phyloP scores from a whole-genome alignment of 2,888 invertebrate genomes.

The Hecatera dysodea region DNA sequence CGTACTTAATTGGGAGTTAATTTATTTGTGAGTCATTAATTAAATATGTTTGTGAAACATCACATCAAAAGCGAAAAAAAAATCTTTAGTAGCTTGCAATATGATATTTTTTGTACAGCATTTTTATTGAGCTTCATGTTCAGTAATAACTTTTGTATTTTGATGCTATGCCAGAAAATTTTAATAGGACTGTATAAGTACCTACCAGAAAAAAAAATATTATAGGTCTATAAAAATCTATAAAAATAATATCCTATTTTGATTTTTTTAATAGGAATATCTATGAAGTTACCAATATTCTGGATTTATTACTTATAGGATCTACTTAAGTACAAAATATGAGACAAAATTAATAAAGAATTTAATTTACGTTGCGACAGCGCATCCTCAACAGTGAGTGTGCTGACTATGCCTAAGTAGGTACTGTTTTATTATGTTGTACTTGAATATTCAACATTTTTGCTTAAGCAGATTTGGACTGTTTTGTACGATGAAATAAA shows the following conservation, averaged over 20 bases:
- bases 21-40: constrained; percentile 60
- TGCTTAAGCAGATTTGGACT: no score
- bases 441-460: not conserved
- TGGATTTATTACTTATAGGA: not conserved
- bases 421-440: not conserved
- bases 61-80: no score
- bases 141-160: constrained; percentile 26
- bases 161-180: constrained; percentile 59
- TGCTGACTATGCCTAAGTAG: no score
- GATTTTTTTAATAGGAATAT: not conserved
- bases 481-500: not conserved
- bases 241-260: no score
- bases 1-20: constrained; percentile 68
- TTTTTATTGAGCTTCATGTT: constrained; percentile 27
- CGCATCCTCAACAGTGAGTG: not conserved
- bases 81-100: constrained; percentile 23
- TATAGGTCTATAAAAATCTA: no score
- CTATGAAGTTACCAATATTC: not conserved
- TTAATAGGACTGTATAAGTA: constrained; percentile 30
- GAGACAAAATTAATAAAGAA: not conserved
- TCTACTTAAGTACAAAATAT: not conserved
- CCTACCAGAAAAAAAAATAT: no score
- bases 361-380: not conserved
- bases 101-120: constrained; percentile 20
- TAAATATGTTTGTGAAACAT: constrained; percentile 46